phyloP scores from a whole-genome alignment of 1,140 invertebrate genomes.

The Penaeus indicus region DNA sequence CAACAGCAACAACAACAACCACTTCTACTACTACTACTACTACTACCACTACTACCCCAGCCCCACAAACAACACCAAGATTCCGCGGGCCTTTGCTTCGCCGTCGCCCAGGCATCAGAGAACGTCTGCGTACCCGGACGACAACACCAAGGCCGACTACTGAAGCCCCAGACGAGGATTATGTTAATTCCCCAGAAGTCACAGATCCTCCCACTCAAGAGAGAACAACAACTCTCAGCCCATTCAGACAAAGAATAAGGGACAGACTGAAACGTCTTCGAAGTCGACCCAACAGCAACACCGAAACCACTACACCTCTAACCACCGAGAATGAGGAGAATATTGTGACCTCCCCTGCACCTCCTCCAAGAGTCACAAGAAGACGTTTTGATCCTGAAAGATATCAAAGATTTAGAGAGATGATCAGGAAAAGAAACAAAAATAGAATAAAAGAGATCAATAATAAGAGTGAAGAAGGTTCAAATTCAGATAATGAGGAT shows the following conservation, averaged over 20 bases:
- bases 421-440: constrained; percentile 29
- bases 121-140: constrained; percentile 31
- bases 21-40: neutral
- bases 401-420: constrained; percentile 27
- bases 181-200: neutral
- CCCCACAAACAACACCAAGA: neutral
- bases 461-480: no score
- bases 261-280: constrained; percentile 41
- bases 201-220: neutral
- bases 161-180: neutral
- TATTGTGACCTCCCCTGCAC: neutral
- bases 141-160: constrained; percentile 27
- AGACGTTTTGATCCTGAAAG: constrained; percentile 3
- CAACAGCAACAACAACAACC: neutral
- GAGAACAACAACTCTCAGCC: constrained; percentile 36
- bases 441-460: neutral
- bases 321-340: neutral
- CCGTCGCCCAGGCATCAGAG: constrained; percentile 46
- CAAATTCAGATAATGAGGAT: neutral
- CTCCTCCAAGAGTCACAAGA: neutral
- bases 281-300: constrained; percentile 2
- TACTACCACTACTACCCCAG: neutral
- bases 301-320: neutral
- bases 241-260: constrained; percentile 44
- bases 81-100: neutral